Evolutionary conservation across 2,888 invertebrate genomes (phyloP), one percentile per base, ranked within the genome.

Genomic region (Metopia argyrocephala): DNA sequence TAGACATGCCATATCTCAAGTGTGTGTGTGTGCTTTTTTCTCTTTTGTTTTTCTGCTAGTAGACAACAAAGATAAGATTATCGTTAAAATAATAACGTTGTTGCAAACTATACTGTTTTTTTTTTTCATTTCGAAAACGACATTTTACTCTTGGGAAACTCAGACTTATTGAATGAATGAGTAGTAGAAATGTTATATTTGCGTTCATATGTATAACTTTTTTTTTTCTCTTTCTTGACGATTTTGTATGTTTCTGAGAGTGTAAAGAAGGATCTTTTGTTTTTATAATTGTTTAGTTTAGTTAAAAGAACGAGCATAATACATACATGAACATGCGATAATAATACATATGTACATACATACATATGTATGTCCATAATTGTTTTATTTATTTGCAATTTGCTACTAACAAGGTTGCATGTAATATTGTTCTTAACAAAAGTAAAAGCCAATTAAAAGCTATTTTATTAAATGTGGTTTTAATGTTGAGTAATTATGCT

Each of bases 371-470:
- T 12, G 31, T 23, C 12, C 20, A 20, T 50, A n/a, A 27, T 21
- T 56, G 6, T 12, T 21, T 45, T 54, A 2, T 18, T 54, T 15
- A 12, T 9, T 0, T 31, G 15, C 5, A 25, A 15, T 54, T 25
- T 54, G 9, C 2, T 15, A n/a, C 6, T 18, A 5, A n/a, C 65
- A 76, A 69, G 61, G 68, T 69, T 69, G 21, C 18, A 31, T 6
- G 5, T 21, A 23, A 3, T 38, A 6, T 70, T 76, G 27, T 70
- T 65, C 15, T 21, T 20, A 15, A 27, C 31, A 64, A 56, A 71
- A 76, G 76, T 70, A 76, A 76, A 70, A 71, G 76, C 65, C 70
- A 71, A 50, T 62, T 76, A 64, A 38, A 50, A 5, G 52, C 5
- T 9, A 15, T 31, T 52, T 23, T 69, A 54, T 28, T 69, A 48